Percentiles rank a stretch among this genome's conserved stretches.
Evolutionary conservation across 2,888 invertebrate species (phyloP).

Genomic region (Troides oblongomaculatus): DNA sequence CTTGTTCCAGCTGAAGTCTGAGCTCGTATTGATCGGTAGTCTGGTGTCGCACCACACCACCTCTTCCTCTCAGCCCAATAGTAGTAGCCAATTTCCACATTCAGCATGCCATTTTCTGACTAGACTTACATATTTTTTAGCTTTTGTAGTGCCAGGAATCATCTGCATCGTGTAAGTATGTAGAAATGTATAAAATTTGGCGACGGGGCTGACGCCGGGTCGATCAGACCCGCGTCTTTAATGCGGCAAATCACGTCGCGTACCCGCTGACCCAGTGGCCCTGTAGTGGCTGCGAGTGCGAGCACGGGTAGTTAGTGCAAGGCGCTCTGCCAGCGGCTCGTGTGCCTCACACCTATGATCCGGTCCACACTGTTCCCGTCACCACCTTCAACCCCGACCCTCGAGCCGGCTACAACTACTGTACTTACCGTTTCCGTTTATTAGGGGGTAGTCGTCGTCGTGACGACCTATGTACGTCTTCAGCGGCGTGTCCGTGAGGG

Average conservation of each 20-base stretch:
- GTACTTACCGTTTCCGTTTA: constrained; percentile 86
- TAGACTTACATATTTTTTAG: neutral
- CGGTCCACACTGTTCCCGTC: constrained; percentile 32
- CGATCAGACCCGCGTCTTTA: constrained; percentile 65
- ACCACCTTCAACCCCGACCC: constrained; percentile 39
- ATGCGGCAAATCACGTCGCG: constrained; percentile 62
- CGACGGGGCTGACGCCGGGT: constrained; percentile 55
- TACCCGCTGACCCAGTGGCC: constrained; percentile 40
- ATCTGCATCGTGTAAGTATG: constrained; percentile 30
- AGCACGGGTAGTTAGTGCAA: constrained; percentile 41
- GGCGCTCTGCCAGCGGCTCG: constrained; percentile 33
- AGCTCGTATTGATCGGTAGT: constrained; percentile 74
- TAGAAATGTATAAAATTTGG: constrained; percentile 44
- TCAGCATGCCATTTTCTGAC: neutral
- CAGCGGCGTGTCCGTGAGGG: constrained; percentile 92
- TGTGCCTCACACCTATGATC: constrained; percentile 43
- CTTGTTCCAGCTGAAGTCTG: constrained; percentile 47
- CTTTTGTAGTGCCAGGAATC: neutral
- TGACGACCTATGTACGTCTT: constrained; percentile 92
- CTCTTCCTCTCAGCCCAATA: constrained; percentile 39
- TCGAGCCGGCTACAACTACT: constrained; percentile 35
- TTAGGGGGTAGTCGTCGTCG: constrained; percentile 88
- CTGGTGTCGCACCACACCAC: constrained; percentile 55
- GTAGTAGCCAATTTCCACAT: neutral
- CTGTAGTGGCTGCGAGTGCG: constrained; percentile 32